Conservation (phyloP, 2,797 vertebrate species). For the Hoplostethus mediterraneus region DNA sequence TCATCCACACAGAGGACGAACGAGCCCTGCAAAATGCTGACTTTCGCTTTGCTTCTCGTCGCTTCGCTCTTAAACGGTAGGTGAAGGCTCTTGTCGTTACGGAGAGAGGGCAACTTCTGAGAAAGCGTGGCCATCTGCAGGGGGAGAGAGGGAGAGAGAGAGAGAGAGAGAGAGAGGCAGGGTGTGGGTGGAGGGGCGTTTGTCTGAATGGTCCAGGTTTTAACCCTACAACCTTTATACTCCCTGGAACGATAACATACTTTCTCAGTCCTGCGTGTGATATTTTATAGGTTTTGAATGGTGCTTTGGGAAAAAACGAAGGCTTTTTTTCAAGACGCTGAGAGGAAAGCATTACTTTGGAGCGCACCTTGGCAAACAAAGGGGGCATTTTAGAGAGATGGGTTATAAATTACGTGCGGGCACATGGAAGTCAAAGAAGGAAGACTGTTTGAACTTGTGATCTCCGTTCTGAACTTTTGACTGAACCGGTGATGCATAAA, state of each 20-base stretch:
- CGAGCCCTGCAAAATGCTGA: conserved; percentile 32
- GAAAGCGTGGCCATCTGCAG: conserved; percentile 10
- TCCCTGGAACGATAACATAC: conserved; percentile 44
- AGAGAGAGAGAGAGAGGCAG: conserved; percentile 46
- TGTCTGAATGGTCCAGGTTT: conserved; percentile 71
- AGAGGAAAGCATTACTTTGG: conserved; percentile 30
- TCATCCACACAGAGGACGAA: conserved; percentile 51
- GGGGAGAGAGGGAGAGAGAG: conserved; percentile 20
- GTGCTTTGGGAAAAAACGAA: neutral
- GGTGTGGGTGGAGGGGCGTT: conserved; percentile 60
- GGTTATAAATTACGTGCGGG: neutral
- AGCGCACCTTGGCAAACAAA: conserved; percentile 60
- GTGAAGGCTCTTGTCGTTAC: conserved; percentile 33
- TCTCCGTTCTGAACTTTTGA: neutral
- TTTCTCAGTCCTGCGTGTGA: neutral
- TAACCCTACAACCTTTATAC: conserved; percentile 73
- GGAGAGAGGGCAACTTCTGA: conserved; percentile 38
- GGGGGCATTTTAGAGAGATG: conserved; percentile 30
- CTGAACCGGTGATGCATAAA: neutral
- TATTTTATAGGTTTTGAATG: neutral
- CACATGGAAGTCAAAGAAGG: neutral
- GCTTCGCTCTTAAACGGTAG: conserved; percentile 61
- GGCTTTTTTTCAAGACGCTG: neutral
- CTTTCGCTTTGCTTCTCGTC: conserved; percentile 56
- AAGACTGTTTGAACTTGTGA: neutral